phyloP scores from a whole-genome alignment of 2,888 invertebrate genomes.

The Iselma pallidipennis region DNA sequence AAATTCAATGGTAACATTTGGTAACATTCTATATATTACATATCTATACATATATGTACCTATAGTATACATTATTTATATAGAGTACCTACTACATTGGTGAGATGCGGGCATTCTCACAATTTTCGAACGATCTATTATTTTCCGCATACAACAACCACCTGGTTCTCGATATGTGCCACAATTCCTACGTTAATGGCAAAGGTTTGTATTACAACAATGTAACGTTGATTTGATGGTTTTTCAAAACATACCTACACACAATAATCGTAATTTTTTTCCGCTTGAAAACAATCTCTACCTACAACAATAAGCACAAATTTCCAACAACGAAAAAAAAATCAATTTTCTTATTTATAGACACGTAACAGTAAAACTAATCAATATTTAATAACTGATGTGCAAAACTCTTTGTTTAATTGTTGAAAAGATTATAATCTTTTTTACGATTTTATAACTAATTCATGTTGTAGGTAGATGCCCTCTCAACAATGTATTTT shows the following conservation, averaged over 20 bases:
- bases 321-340: not conserved
- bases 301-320: too few species aligned
- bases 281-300: not conserved
- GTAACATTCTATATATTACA: constrained; percentile 42
- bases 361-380: too few species aligned
- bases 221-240: constrained; percentile 1
- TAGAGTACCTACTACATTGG: too few species aligned
- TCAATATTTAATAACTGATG: too few species aligned
- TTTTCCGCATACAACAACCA: constrained; percentile 25
- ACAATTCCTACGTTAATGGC: constrained; percentile 11
- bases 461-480: not conserved
- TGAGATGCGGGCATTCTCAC: constrained; percentile 34
- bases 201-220: not conserved
- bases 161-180: constrained; percentile 30
- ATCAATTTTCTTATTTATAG: not conserved
- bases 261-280: not conserved
- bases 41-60: not conserved
- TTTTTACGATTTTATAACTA: not conserved
- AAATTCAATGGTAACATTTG: constrained; percentile 47
- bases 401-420: too few species aligned
- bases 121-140: constrained; percentile 21
- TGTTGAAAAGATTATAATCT: not conserved
- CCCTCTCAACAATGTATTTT: not conserved
- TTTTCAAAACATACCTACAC: not conserved
- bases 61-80: too few species aligned